Evolutionary conservation across 2,113 vertebrate species (phyloP).

Genomic region (Geothlypis trichas): DNA sequence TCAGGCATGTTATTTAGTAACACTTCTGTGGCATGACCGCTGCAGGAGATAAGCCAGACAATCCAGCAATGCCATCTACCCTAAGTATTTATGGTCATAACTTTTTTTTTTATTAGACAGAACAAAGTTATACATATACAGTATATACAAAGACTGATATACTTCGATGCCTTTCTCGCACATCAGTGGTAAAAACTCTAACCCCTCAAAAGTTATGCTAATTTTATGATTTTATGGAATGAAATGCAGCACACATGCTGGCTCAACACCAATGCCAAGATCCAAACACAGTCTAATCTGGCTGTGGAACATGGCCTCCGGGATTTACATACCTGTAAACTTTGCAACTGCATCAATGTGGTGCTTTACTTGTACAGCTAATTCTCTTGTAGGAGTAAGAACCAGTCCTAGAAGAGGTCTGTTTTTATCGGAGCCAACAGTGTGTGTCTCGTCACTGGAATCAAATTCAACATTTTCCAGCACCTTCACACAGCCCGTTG

Average conservation of each 20-base stretch:
- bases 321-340: constrained; percentile 83
- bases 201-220: background rate
- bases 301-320: background rate
- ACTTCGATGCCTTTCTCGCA: background rate
- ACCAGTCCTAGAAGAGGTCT: constrained; percentile 89
- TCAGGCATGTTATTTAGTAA: background rate
- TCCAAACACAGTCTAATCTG: background rate
- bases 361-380: constrained; percentile 95
- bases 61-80: background rate
- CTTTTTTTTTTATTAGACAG: background rate
- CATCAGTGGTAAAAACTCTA: background rate
- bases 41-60: background rate
- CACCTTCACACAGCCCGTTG: constrained; percentile 57
- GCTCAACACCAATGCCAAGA: background rate
- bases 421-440: background rate
- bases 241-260: background rate
- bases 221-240: background rate
- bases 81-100: background rate
- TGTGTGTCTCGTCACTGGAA: background rate
- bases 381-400: constrained; percentile 93
- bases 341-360: constrained; percentile 90
- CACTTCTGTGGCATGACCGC: background rate
- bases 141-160: background rate
- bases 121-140: background rate
- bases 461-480: constrained; percentile 56